Conservation (phyloP, 1,140 invertebrate species). For the Macrostomum lignano region DNA sequence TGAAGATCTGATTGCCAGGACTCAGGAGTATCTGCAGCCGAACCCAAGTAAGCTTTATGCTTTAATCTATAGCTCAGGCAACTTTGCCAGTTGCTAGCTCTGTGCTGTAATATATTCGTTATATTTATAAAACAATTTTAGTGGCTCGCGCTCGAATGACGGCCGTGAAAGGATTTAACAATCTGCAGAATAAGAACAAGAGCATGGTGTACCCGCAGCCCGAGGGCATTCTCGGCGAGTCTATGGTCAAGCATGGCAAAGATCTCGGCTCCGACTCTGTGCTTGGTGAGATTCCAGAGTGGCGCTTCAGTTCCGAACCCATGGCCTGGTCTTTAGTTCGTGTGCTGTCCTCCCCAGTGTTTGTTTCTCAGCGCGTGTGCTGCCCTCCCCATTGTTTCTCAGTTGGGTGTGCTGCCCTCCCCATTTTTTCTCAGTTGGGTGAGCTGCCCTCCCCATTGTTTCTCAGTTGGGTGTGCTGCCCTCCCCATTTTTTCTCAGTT, state of each 20-base stretch:
- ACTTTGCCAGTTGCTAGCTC: slow-evolving; percentile 1
- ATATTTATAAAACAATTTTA: slow-evolving; percentile 8
- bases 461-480: too few relatives aligned
- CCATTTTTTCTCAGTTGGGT: too few relatives aligned
- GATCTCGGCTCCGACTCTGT: slow-evolving; percentile 73
- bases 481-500: too few relatives aligned
- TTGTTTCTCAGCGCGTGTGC: too few relatives aligned
- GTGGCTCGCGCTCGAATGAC: slow-evolving; percentile 27
- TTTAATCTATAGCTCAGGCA: slow-evolving; percentile 3
- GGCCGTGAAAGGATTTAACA: slow-evolving; percentile 30
- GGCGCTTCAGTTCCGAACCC: too few relatives aligned
- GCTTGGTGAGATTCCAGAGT: slow-evolving; percentile 38
- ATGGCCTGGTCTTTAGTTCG: too few relatives aligned
- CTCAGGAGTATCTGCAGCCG: slow-evolving; percentile 92
- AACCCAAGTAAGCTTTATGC: slow-evolving; percentile 41
- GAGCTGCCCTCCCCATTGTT: too few relatives aligned
- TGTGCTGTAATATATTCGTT: not conserved
- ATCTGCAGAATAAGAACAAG: slow-evolving; percentile 35
- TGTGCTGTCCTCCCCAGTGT: too few relatives aligned
- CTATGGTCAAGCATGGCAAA: slow-evolving; percentile 74
- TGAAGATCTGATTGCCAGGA: slow-evolving; percentile 73
- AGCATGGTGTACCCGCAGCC: slow-evolving; percentile 68
- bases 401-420: too few relatives aligned
- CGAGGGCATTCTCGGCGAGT: slow-evolving; percentile 79
- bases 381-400: too few relatives aligned